Conservation (phyloP, 1,140 invertebrate genomes). For the Orussus abietinus region DNA sequence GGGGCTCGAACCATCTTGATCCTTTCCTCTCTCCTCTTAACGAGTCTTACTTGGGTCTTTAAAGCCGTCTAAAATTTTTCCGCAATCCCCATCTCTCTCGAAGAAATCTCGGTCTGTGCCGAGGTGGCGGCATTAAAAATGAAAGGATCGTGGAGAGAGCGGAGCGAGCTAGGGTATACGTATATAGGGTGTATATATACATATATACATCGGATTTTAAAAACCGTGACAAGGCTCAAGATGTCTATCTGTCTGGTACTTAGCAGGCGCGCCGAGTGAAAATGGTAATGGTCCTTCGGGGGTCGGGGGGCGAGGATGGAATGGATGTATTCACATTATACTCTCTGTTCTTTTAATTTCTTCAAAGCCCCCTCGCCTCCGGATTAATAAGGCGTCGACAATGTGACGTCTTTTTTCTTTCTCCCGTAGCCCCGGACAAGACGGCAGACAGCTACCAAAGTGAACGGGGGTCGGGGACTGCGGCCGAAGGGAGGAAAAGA, state of each 20-base stretch:
- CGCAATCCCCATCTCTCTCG: no score
- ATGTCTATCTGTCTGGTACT: constrained; percentile 50
- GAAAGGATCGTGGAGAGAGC: constrained; percentile 30
- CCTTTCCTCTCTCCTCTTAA: no score
- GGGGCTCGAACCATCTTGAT: no score
- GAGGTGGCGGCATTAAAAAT: constrained; percentile 36
- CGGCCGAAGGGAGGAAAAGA: constrained; percentile 29
- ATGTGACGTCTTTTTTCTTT: constrained; percentile 48
- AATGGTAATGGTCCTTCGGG: constrained; percentile 42
- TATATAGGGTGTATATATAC: no score
- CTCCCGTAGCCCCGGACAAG: constrained; percentile 24
- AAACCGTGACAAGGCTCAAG: constrained; percentile 48
- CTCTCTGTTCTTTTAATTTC: constrained; percentile 55
- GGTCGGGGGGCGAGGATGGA: constrained; percentile 18
- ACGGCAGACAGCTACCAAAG: constrained; percentile 42
- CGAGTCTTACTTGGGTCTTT: no score
- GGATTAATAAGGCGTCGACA: constrained; percentile 54
- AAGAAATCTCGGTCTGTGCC: no score
- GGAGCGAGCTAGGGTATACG: no score
- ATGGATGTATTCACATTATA: constrained; percentile 54
- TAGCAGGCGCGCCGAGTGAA: constrained; percentile 31
- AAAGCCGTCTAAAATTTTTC: no score
- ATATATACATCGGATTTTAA: constrained; percentile 42
- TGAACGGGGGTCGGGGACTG: constrained; percentile 36
- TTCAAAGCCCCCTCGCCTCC: constrained; percentile 44